Conservation (phyloP, 2,113 vertebrate species). For the Gallinago media region DNA sequence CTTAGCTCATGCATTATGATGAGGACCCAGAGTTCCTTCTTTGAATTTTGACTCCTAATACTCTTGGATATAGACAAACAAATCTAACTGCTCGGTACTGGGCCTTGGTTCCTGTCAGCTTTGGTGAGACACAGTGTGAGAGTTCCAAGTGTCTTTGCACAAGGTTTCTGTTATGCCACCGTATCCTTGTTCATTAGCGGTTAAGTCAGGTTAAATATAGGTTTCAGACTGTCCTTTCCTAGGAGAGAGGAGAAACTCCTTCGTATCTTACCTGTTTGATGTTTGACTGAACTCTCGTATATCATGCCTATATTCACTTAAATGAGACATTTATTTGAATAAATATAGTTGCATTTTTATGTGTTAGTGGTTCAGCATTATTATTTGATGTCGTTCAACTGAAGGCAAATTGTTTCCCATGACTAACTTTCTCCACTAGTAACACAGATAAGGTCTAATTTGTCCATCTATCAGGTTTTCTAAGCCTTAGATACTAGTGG, state of each 20-base stretch:
- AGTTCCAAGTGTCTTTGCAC: not conserved
- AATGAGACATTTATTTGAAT: not conserved
- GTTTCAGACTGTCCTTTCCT: not conserved
- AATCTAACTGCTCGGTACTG: not conserved
- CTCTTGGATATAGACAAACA: not conserved
- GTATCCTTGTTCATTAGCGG: not conserved
- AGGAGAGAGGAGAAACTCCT: not conserved
- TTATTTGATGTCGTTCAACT: not conserved
- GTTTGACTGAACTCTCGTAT: not conserved
- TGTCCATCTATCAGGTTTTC: not conserved
- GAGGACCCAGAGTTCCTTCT: not conserved
- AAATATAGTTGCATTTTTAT: not conserved
- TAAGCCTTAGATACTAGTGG: not conserved
- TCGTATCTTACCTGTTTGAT: not conserved
- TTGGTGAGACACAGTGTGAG: not conserved
- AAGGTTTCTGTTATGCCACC: not conserved
- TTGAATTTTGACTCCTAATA: not conserved
- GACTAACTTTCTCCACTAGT: not conserved
- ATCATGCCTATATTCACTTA: not conserved
- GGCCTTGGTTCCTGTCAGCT: not conserved
- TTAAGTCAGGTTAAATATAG: not conserved
- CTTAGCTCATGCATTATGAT: not conserved
- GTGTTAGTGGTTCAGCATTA: not conserved
- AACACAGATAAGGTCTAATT: not conserved
- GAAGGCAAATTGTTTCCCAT: not conserved